Evolutionary conservation across 2,113 vertebrate species (phyloP), one percentile per base, ranked within the genome.

Genomic region (Trogon melanurus): DNA sequence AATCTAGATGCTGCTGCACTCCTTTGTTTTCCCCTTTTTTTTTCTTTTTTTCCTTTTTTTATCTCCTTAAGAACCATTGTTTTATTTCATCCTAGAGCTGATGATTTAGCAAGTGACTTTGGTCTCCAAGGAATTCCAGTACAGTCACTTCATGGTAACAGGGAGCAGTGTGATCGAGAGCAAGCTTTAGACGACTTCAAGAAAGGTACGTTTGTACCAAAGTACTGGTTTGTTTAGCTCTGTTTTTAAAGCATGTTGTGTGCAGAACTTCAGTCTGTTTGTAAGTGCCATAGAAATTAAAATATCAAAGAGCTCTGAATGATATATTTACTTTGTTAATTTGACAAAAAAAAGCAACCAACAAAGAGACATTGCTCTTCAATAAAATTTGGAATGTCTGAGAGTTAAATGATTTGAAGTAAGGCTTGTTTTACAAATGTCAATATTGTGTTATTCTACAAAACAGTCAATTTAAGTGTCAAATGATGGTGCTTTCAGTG

Each of bases 101-200:
- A 99, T 95, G 99, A 99, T 90, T 97, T 99, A 60, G 98, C 99
- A 60, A 99, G 99, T 51, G 99, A 99, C 94, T 97, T 99, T 80
- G 97, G 98, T 94, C 98, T 99, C 47, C 98, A 96, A 34, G 99
- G 98, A 73, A 91, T 99, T 92, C 96, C 98, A 50, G 99, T 99
- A n/a, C 99, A 99, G 81, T 98, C 99, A 58, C 98, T 99, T 89
- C 99, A 99, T 79, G 99, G 99, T 30, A 98, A 99, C 91, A 98
- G 98, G 74, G 99, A 99, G 34, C 99, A 99, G 92, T 98, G 97
- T 53, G 99, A 99, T 96, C 97, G 99, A 41, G 99, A 99, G 85
- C 99, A 98, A 85, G 99, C 99, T 25, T 98, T 99, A 88, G 98
- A 98, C 91, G 99, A 99, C 95, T 99, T 99, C 91, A 99, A 98